phyloP scores from a whole-genome alignment of 2,113 vertebrate species.

The Pangasianodon gigas region DNA sequence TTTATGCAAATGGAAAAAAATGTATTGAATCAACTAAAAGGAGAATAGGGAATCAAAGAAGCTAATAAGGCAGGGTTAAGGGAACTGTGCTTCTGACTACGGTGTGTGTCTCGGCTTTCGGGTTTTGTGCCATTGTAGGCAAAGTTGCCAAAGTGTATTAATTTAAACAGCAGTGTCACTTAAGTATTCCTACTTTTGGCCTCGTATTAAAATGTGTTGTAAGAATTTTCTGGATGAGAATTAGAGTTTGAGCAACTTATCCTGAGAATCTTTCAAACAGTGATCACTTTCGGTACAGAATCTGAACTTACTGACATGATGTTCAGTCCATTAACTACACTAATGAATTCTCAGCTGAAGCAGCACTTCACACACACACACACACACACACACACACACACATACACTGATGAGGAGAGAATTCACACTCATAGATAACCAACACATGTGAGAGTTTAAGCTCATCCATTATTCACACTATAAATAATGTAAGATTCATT shows the following conservation, averaged over 20 bases:
- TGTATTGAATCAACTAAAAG: constrained; percentile 83
- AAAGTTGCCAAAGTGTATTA: constrained; percentile 72
- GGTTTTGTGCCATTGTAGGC: constrained; percentile 63
- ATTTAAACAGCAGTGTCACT: constrained; percentile 70
- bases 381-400: constrained; percentile 61
- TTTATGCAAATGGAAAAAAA: constrained; percentile 77
- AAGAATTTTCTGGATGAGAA: constrained; percentile 16
- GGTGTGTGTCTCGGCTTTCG: constrained; percentile 59
- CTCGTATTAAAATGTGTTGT: constrained; percentile 59
- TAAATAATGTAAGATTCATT: constrained; percentile 81
- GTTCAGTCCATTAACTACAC: constrained; percentile 49
- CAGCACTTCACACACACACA: constrained; percentile 60
- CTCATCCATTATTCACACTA: constrained; percentile 76
- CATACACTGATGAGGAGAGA: constrained; percentile 68
- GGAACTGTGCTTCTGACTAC: constrained; percentile 69
- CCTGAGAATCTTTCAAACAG: constrained; percentile 8
- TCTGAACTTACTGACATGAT: constrained; percentile 2
- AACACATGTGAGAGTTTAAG: constrained; percentile 61
- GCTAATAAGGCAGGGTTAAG: constrained; percentile 73
- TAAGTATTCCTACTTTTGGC: constrained; percentile 66
- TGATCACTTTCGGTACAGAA: constrained; percentile 3
- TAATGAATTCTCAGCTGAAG: constrained; percentile 68
- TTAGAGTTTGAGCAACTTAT: constrained; percentile 23
- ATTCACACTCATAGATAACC: constrained; percentile 57
- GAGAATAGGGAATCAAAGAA: constrained; percentile 80